Percentiles rank a stretch among this genome's conserved stretches.
These are phyloP conservation scores for Betta splendens DNA, from an alignment of 2,797 vertebrate species.

Conservation along the genomic window DNA sequence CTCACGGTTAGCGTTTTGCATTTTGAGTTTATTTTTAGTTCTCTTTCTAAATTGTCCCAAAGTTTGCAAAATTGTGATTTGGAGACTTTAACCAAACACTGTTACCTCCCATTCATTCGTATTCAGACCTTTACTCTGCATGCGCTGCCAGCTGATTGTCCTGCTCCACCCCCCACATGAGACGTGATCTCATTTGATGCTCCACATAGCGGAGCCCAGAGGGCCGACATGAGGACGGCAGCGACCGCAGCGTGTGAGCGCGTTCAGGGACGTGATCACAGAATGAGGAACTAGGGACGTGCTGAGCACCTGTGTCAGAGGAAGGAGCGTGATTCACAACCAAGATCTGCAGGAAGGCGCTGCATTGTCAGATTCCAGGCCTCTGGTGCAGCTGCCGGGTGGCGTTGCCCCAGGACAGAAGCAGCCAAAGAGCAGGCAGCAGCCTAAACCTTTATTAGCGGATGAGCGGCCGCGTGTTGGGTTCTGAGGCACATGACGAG, in stretches of 20 bases:
- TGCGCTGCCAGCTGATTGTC: constrained; percentile 34
- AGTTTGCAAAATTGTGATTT: no score
- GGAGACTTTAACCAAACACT: no score
- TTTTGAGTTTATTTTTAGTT: no score
- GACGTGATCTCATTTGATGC: constrained; percentile 81
- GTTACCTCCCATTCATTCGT: neutral
- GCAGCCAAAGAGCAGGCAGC: no score
- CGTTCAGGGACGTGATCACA: constrained; percentile 57
- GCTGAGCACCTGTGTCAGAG: constrained; percentile 51
- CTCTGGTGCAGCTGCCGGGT: no score
- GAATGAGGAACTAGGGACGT: constrained; percentile 64
- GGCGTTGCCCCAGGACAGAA: no score
- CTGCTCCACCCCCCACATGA: constrained; percentile 65
- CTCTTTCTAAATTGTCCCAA: no score
- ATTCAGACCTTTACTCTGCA: constrained; percentile 4
- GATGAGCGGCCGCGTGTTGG: no score
- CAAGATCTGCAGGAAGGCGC: no score
- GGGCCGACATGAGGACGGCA: constrained; percentile 57
- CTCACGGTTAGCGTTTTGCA: no score
- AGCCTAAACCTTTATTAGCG: no score
- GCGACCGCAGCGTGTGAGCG: constrained; percentile 36
- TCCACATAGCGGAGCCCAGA: constrained; percentile 77
- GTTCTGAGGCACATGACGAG: no score
- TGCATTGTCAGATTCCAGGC: neutral
- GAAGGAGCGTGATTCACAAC: constrained; percentile 38